Evolutionary conservation across 2,888 invertebrate genomes (phyloP).

Genomic region (Drosophila kambysellisi): DNA sequence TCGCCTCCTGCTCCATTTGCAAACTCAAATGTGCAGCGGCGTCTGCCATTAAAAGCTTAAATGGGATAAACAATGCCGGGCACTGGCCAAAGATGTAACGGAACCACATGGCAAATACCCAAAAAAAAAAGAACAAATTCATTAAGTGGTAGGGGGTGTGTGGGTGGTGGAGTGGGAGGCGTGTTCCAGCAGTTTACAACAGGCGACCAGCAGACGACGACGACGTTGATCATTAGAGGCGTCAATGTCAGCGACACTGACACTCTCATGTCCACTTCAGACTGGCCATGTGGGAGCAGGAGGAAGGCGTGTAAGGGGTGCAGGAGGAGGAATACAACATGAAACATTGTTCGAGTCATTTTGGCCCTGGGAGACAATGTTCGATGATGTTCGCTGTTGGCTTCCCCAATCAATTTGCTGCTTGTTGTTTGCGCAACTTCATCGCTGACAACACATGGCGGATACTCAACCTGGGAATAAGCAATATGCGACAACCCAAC

Average conservation of each 20-base stretch:
- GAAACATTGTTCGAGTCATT: constrained; percentile 40
- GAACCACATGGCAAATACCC: constrained; percentile 37
- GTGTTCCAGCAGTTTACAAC: constrained; percentile 26
- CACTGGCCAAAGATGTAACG: constrained; percentile 37
- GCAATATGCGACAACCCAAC: background rate
- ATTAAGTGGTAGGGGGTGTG: constrained; percentile 13
- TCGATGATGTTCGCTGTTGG: constrained; percentile 16
- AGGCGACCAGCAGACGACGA: constrained; percentile 31
- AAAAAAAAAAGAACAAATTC: constrained; percentile 13
- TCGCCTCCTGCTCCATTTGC: constrained; percentile 32
- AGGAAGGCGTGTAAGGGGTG: no score
- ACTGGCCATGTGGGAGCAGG: background rate
- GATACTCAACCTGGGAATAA: constrained; percentile 53
- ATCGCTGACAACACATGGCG: constrained; percentile 50
- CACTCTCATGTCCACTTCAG: constrained; percentile 37
- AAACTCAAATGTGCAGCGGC: constrained; percentile 35
- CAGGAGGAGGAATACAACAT: constrained; percentile 20
- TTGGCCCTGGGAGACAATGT: constrained; percentile 36
- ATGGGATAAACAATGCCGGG: constrained; percentile 62
- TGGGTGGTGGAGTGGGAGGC: constrained; percentile 7
- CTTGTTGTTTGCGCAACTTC: constrained; percentile 59
- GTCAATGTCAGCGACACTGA: constrained; percentile 63
- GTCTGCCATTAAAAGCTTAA: constrained; percentile 66
- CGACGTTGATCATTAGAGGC: constrained; percentile 64
- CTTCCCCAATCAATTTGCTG: constrained; percentile 65